phyloP scores from a whole-genome alignment of 2,113 vertebrate genomes.

The Grammomys surdaster region DNA sequence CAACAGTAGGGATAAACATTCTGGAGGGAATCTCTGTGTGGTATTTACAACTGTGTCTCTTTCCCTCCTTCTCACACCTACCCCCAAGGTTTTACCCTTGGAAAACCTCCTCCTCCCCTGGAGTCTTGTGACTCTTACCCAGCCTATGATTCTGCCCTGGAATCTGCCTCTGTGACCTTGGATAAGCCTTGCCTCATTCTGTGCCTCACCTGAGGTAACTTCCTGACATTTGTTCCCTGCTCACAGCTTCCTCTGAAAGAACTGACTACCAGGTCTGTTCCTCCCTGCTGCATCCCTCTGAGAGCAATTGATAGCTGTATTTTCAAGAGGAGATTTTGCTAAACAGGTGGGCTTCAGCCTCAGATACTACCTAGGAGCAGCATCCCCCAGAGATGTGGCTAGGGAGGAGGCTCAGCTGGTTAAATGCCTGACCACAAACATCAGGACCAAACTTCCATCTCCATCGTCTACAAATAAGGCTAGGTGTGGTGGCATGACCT shows the following conservation, averaged over 20 bases:
- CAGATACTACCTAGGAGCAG: not conserved
- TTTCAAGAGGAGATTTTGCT: not conserved
- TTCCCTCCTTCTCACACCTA: not conserved
- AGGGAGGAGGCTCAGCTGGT: not conserved
- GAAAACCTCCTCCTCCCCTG: not conserved
- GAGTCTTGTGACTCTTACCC: not conserved
- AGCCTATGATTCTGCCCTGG: not conserved
- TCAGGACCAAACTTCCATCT: not conserved
- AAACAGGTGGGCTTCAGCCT: not conserved
- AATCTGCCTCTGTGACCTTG: not conserved
- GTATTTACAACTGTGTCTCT: not conserved
- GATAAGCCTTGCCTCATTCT: too few species aligned
- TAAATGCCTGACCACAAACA: not conserved
- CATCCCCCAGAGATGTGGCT: not conserved
- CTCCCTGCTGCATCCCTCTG: not conserved
- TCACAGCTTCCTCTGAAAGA: accelerated
- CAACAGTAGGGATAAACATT: not conserved
- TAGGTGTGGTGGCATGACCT: not conserved
- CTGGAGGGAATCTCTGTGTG: not conserved
- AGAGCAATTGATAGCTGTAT: not conserved
- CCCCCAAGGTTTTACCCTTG: not conserved
- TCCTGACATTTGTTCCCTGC: not conserved
- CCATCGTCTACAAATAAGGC: not conserved
- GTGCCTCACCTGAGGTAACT: not conserved
- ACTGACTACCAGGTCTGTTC: not conserved